Base-by-base conservation (phyloP, 2,888 invertebrate species). In the Cordilura impudica region DNA sequence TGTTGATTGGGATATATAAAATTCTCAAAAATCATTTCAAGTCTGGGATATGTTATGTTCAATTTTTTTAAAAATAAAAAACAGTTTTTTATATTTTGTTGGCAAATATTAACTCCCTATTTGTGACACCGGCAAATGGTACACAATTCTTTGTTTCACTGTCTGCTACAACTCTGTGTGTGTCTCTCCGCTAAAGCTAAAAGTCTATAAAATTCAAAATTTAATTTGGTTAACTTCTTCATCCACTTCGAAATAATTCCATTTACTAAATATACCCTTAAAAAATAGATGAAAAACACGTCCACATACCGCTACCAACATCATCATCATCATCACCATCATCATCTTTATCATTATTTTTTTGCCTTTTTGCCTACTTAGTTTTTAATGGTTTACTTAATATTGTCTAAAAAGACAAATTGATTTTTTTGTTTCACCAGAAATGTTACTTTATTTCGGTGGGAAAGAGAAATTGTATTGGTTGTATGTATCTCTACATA, bases 401-500 rank as follows among this genome's bases (percentile, higher is more conserved):
- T 78, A 63, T 53, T 60, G 58, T 60, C 49, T 67, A 65, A 58
- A 39, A 35, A 58, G 49, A 43, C 43, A 72, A 73, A 78, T 78
- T 78, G 73, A 78, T 69, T 69, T 73, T n/a, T 58, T 35, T 56
- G 4, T 23, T 18, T 10, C 53, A 21, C 29, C 12, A 51, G 29
- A 58, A 60, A 26, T n/a, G 12, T n/a, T n/a, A 39, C 35, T n/a
- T n/a, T n/a, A 39, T n/a, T 39, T 12, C 26, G 2, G 12, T 31
- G 31, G 5, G 31, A 8, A 31, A 8, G 35, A 39, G 35, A n/a
- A n/a, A 39, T 39, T 39, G 35, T 39, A 6, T 26, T 26, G 10
- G 35, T 39, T n/a, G n/a, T 1, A n/a, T 5, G 4, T 39, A 12
- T 39, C n/a, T 39, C 4, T 3, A 4, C n/a, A 39, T 31, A 10